Percentiles rank a stretch among this genome's conserved stretches.
These are phyloP conservation scores for Harpalus rubripes DNA, from an alignment of 2,888 invertebrate genomes.

Conservation along the genomic window DNA sequence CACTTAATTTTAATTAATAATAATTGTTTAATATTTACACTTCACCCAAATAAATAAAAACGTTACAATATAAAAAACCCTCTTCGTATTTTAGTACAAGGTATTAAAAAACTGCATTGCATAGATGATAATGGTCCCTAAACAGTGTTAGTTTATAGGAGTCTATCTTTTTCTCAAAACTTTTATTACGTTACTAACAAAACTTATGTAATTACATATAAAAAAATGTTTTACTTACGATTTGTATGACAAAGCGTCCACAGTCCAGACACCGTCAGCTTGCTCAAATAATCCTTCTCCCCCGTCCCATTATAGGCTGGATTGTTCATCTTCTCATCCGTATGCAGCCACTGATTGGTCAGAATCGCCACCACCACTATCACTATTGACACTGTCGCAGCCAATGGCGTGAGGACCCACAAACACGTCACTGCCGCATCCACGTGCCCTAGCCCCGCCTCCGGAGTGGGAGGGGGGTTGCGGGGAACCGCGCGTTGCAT, in stretches of 20 bases:
- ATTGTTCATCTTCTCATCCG: slow-evolving; percentile 91
- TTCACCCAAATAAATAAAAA: no score
- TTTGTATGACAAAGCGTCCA: slow-evolving; percentile 90
- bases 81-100: no score
- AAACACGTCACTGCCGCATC: slow-evolving; percentile 83
- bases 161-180: no score
- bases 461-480: slow-evolving; percentile 71
- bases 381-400: slow-evolving; percentile 85
- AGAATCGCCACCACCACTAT: slow-evolving; percentile 87
- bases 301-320: slow-evolving; percentile 88
- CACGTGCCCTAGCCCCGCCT: slow-evolving; percentile 75
- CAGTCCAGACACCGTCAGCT: slow-evolving; percentile 88
- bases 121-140: no score
- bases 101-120: no score
- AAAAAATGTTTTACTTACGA: slow-evolving; percentile 81
- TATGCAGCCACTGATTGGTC: slow-evolving; percentile 92
- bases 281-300: slow-evolving; percentile 84
- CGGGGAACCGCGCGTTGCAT: slow-evolving; percentile 73
- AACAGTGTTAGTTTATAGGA: no score
- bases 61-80: no score
- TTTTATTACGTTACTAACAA: no score
- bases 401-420: slow-evolving; percentile 83
- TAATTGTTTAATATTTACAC: no score
- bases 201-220: not conserved
- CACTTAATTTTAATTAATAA: no score